Base-by-base conservation (phyloP, 2,888 invertebrate genomes). In the Conchocele bisecta region DNA sequence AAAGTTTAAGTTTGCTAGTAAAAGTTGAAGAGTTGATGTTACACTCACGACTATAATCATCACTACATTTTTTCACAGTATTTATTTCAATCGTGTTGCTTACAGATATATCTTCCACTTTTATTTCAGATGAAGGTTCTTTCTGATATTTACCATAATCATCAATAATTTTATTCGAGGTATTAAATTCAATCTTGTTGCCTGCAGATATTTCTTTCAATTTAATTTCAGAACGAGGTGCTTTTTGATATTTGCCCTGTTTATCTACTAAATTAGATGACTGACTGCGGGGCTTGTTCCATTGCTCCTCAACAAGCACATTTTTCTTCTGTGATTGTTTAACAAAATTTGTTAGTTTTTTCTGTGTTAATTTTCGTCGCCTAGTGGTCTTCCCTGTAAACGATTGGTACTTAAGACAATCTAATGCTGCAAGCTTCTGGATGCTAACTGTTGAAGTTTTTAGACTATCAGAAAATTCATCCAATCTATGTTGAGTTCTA, bases 381-480 rank as follows among this genome's bases (percentile, higher is more conserved):
- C 15, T 5, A 13, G n/a, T 20, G 6, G 42, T 5, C 24, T 37
- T 39, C 41, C 37, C 41, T 35, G 7, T 56, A 2, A 24, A 37
- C 11, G 37, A 20, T 3, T 15, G 24, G 29, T 9, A 28, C 51
- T 61, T 61, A 1, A 61, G 22, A 22, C 61, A 39, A 39, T 61
- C 39, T 6, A 37, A 1, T 6, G 26, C 51, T 26, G 35, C 22
- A 11, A 51, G 39, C 42, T 63, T 63, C 33, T 63, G 63, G 22
- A 53, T 29, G 7, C n/a, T 4, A 17, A 53, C 26, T 17, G 44
- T 53, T 17, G 22, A 39, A 24, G 22, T 54, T 35, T 44, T 50
- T n/a, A 67, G 26, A 35, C 5, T 6, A 13, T 28, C 58, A 4
- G 67, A 50, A 60, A 60, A 67, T 54, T 67, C 67, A 60, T 60